A percentile compares a stretch with the other conserved stretches of the same genome.
Conservation (phyloP, 1,140 invertebrate species). For the Drosophila micromelanica region DNA sequence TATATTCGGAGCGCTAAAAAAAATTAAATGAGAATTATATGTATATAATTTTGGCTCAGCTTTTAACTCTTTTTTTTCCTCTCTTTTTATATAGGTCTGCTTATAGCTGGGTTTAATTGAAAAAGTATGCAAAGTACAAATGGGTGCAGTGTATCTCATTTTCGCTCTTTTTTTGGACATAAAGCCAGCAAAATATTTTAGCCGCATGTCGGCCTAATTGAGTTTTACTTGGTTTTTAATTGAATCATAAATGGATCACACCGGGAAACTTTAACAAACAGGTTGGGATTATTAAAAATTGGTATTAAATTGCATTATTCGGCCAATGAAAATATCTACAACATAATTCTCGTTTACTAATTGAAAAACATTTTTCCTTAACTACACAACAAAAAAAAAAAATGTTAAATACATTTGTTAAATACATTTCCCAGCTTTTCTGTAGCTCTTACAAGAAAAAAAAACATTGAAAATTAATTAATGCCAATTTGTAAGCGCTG, state of each 20-base stretch:
- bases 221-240: slow-evolving; percentile 46
- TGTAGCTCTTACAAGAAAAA: slow-evolving; percentile 13
- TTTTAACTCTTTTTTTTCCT: slow-evolving; percentile 18
- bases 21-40: slow-evolving; percentile 28
- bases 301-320: slow-evolving; percentile 1
- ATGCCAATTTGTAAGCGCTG: slow-evolving; percentile 79
- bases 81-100: slow-evolving; percentile 4
- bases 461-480: slow-evolving; percentile 77
- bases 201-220: slow-evolving; percentile 30
- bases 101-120: slow-evolving; percentile 56
- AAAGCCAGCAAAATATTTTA: slow-evolving; percentile 6
- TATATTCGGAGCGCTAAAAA: slow-evolving; percentile 41
- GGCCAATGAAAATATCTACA: not conserved
- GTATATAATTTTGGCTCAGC: slow-evolving; percentile 31
- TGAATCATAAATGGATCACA: slow-evolving; percentile 24
- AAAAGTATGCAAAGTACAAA: slow-evolving; percentile 46
- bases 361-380: slow-evolving; percentile 55
- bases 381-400: not conserved
- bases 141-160: slow-evolving; percentile 9
- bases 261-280: not conserved
- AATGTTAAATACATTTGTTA: slow-evolving; percentile 16
- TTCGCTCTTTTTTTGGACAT: not conserved
- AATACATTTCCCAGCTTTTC: slow-evolving; percentile 24
- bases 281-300: slow-evolving; percentile 24
- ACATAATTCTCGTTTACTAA: slow-evolving; percentile 13